Percentiles rank a stretch among this genome's conserved stretches.
Evolutionary conservation across 2,113 vertebrate genomes (phyloP).

Genomic region (Malaclemys terrapin): DNA sequence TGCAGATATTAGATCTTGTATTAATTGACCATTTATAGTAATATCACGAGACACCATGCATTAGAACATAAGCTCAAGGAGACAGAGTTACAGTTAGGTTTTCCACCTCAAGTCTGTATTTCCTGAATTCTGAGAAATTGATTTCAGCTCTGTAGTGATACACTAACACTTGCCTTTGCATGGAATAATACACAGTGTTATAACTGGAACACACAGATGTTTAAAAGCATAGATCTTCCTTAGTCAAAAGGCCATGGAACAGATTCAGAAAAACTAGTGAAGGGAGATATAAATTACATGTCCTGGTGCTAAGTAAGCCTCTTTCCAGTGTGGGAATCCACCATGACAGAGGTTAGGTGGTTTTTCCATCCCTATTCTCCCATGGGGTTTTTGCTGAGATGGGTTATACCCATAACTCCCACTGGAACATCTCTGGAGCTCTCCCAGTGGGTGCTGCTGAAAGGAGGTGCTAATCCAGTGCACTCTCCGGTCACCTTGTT

Average conservation of each 20-base stretch:
- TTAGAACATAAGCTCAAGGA: not conserved
- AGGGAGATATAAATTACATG: not conserved
- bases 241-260: not conserved
- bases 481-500: not conserved
- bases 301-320: not conserved
- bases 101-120: not conserved
- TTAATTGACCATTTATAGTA: not conserved
- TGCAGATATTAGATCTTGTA: not conserved
- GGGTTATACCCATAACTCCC: not conserved
- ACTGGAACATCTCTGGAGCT: not conserved
- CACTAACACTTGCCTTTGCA: not conserved
- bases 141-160: not conserved
- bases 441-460: not conserved
- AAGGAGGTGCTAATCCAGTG: not conserved
- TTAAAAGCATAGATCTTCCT: not conserved
- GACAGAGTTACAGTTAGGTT: not conserved
- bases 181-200: not conserved
- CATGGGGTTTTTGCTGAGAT: not conserved
- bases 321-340: not conserved
- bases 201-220: not conserved
- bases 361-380: not conserved
- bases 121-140: not conserved
- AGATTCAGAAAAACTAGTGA: not conserved
- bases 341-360: accelerated
- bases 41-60: not conserved